These are phyloP conservation scores for Hemicordylus capensis DNA, from an alignment of 2,113 vertebrate genomes.

Conservation along the genomic window DNA sequence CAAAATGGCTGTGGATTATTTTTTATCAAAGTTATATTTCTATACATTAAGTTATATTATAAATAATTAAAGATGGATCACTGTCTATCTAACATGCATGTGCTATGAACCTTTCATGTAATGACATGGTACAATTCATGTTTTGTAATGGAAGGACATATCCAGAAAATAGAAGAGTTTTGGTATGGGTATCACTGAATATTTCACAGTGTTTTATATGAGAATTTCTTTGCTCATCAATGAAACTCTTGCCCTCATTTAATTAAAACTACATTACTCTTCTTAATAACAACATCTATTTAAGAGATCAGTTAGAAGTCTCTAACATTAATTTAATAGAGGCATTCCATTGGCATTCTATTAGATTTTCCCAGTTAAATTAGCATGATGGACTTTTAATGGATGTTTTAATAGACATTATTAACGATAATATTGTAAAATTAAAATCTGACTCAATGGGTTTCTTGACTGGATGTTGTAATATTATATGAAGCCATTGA, in stretches of 20 bases:
- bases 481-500: constrained; percentile 55
- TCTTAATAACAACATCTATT: constrained; percentile 64
- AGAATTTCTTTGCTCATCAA: constrained; percentile 46
- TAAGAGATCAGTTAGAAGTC: constrained; percentile 59
- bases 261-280: constrained; percentile 69
- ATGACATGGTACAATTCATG: not conserved
- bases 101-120: not conserved
- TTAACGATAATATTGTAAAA: constrained; percentile 72
- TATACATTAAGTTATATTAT: not conserved
- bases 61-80: not conserved
- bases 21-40: not conserved
- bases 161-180: constrained; percentile 18
- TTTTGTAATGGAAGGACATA: constrained; percentile 25
- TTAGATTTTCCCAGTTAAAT: constrained; percentile 73
- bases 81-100: not conserved
- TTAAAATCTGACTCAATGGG: constrained; percentile 61
- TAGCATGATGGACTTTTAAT: constrained; percentile 76
- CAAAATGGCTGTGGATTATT: too few species aligned
- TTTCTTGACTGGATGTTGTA: constrained; percentile 63
- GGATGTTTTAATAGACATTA: constrained; percentile 73
- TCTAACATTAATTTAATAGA: constrained; percentile 71
- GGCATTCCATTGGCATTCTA: constrained; percentile 62
- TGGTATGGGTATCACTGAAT: constrained; percentile 26
- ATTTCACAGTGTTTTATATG: constrained; percentile 32
- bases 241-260: constrained; percentile 47